These are phyloP conservation scores for Pteronotus mesoamericanus DNA, from an alignment of 2,797 vertebrate genomes.

Conservation along the genomic window DNA sequence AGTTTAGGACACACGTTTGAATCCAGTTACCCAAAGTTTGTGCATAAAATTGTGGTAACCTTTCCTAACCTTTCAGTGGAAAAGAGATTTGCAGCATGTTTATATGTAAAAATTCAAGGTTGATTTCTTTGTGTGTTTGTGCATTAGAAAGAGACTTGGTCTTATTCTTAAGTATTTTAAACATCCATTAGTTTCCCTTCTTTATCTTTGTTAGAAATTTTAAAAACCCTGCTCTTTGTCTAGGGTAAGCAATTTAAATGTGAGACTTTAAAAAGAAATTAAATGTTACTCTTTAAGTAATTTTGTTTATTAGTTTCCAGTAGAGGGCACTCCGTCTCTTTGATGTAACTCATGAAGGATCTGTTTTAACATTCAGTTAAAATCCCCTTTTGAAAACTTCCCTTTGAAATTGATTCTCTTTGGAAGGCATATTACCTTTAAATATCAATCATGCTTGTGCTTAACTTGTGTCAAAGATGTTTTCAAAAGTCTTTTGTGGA, in stretches of 20 bases:
- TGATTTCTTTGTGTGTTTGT: constrained; percentile 1
- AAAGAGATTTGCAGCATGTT: not conserved
- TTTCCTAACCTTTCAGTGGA: constrained; percentile 35
- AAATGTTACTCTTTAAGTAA: not conserved
- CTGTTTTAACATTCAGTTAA: not conserved
- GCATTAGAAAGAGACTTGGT: not conserved
- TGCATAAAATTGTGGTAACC: not conserved
- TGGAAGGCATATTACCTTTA: not conserved
- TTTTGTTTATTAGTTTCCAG: constrained; percentile 40
- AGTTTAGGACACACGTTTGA: not conserved
- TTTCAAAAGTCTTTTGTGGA: not conserved
- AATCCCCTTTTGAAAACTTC: not conserved
- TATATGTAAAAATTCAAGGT: not conserved
- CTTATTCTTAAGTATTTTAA: constrained; percentile 35
- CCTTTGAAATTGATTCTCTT: constrained; percentile 20
- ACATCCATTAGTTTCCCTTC: not conserved
- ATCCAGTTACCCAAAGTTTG: not conserved
- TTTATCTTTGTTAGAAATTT: not conserved
- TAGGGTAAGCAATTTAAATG: not conserved
- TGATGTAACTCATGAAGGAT: not conserved
- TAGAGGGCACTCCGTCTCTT: constrained; percentile 40
- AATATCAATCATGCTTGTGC: not conserved
- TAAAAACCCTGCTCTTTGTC: not conserved
- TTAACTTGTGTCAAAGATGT: constrained; percentile 9
- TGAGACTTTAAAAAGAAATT: not conserved